Evolutionary conservation across 2,888 invertebrate species (phyloP).

Genomic region (Athripsodes cinereus): DNA sequence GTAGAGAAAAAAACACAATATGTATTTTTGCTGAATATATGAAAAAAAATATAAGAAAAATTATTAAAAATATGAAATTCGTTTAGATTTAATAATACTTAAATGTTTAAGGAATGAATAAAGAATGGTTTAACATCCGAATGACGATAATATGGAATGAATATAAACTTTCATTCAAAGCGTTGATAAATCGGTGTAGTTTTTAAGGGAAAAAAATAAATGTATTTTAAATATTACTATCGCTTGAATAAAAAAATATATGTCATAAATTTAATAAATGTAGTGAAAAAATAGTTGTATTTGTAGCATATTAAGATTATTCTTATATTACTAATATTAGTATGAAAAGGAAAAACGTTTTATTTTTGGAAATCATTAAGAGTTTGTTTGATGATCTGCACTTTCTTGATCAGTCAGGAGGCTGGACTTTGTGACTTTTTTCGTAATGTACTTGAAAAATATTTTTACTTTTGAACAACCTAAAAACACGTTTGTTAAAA

Average conservation of each 20-base stretch:
- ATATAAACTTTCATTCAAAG: background rate
- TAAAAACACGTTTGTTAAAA: no score
- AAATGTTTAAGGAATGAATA: no score
- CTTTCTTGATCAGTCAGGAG: slow-evolving; percentile 20
- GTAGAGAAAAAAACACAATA: slow-evolving; percentile 16
- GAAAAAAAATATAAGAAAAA: no score
- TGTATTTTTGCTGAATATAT: slow-evolving; percentile 21
- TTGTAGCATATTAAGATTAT: no score
- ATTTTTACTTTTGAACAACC: no score
- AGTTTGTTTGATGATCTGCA: slow-evolving; percentile 13
- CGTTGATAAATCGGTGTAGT: background rate
- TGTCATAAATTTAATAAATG: background rate
- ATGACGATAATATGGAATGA: no score
- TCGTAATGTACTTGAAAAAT: slow-evolving; percentile 7
- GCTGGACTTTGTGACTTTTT: slow-evolving; percentile 25
- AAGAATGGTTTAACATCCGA: no score
- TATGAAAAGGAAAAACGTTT: background rate
- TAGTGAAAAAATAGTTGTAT: background rate
- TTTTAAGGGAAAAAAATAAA: no score
- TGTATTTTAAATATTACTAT: background rate
- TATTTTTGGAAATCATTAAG: background rate
- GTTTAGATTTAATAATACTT: no score
- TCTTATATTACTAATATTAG: background rate
- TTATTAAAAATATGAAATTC: no score
- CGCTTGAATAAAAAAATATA: background rate